Base-by-base conservation (phyloP, 2,113 vertebrate species). In the Mobula birostris region DNA sequence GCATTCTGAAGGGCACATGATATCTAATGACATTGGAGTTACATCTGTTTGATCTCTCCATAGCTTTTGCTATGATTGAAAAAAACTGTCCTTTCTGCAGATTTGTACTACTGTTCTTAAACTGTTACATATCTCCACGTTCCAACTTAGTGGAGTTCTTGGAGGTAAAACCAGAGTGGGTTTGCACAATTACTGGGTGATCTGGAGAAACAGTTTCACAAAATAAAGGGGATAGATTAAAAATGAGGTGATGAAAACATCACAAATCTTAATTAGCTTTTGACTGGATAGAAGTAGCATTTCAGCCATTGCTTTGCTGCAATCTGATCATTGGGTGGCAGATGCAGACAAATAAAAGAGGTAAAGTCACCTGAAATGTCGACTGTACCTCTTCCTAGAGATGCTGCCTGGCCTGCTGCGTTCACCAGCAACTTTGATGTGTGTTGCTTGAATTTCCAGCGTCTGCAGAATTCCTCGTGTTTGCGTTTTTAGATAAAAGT, bases 21-120 rank as follows among this genome's bases (percentile, higher is more conserved):
- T 21, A 58, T 6, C 56, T 24, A 85, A 27, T 85, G 27, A 27
- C 3, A 63, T 58, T 19, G 19, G 80, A 21, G 24, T 88, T 58
- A 61, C 11, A 1, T 58, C 58, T 63, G n/a, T 15, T 63, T 88
- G 58, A 29, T 1, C 83, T 63, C 21, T 27, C 29, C 27, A 27
- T n/a, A 88, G 58, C 83, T 88, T 85, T n/a, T 14, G 29, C 66
- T 27, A 88, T 88, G 58, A 27, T 88, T 88, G 58, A n/a, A 88
- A 56, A 83, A 21, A 4, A 21, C 9, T 56, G 27, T 88, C 58
- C 58, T 87, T 14, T 27, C 27, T 63, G 3, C 29, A 85, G 56
- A 85, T 85, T 58, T 85, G 48, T 58, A 21, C 48, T 48, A 56
- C 14, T 56, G 40, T 48, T 17, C 48, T 56, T 48, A 48, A 21